Evolutionary conservation across 1,140 invertebrate species (phyloP).

Genomic region (Rhizoglyphus robini): DNA sequence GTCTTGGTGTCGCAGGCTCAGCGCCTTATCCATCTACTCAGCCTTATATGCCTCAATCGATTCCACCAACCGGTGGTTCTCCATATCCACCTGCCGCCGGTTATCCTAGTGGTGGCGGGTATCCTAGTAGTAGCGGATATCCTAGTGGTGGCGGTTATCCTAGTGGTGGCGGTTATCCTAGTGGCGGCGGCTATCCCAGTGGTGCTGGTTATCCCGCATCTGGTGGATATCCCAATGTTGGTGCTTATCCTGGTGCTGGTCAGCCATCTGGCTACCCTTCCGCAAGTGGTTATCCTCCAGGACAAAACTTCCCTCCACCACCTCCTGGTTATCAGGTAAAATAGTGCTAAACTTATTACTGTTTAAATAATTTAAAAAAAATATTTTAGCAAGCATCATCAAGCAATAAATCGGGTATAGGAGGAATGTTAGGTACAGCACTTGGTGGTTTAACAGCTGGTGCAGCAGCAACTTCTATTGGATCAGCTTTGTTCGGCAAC

Average conservation of each 20-base stretch:
- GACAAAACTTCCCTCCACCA: background rate
- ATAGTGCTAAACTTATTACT: too few species aligned
- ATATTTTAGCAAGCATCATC: too few species aligned
- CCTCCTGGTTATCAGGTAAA: background rate
- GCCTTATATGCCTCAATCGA: background rate
- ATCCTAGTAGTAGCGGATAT: background rate
- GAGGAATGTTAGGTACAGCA: background rate
- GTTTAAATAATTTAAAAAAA: too few species aligned
- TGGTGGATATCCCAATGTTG: background rate
- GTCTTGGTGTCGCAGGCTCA: too few species aligned
- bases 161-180: background rate
- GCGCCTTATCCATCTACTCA: background rate
- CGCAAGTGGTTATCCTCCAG: background rate
- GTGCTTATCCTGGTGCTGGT: background rate
- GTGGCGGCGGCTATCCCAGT: background rate
- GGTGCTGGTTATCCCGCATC: background rate
- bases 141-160: background rate
- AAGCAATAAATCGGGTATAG: background rate
- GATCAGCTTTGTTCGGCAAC: slow-evolving; percentile 7
- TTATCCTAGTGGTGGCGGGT: background rate
- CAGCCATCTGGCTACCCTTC: background rate
- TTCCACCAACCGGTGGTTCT: background rate
- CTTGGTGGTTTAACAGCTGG: slow-evolving; percentile 5
- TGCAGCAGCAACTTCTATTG: slow-evolving; percentile 12
- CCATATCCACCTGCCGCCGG: background rate